Evolutionary conservation across 2,888 invertebrate species (phyloP).

Genomic region (Limenitis camilla): DNA sequence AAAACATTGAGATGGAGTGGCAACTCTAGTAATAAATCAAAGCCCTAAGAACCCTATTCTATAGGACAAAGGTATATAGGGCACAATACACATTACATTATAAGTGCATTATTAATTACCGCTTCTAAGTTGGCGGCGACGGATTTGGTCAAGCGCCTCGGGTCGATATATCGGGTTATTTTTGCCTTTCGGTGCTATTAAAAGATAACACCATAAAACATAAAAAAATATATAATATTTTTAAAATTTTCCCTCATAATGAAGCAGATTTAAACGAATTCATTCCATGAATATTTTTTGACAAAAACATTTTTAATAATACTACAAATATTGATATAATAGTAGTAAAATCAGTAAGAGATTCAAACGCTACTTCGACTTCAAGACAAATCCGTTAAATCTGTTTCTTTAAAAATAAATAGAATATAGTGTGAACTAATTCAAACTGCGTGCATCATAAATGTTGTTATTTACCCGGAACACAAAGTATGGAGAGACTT

Average conservation of each 20-base stretch:
- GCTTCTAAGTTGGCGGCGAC: slow-evolving; percentile 61
- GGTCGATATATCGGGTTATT: slow-evolving; percentile 68
- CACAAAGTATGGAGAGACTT: slow-evolving; percentile 58
- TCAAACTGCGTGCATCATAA: slow-evolving; percentile 30
- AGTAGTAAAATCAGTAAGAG: slow-evolving; percentile 13
- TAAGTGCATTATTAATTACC: slow-evolving; percentile 47
- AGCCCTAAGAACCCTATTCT: slow-evolving; percentile 14
- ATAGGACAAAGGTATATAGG: slow-evolving; percentile 20
- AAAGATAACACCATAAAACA: slow-evolving; percentile 40
- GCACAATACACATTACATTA: slow-evolving; percentile 45
- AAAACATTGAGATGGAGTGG: too few species aligned
- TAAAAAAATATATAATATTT: not conserved
- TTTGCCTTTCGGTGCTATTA: slow-evolving; percentile 69
- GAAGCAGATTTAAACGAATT: too few species aligned
- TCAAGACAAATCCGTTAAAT: slow-evolving; percentile 12
- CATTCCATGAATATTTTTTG: too few species aligned
- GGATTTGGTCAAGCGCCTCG: slow-evolving; percentile 63
- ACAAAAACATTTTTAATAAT: too few species aligned
- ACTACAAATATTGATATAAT: slow-evolving; percentile 17
- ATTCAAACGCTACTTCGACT: slow-evolving; percentile 8
- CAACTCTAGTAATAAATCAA: too few species aligned
- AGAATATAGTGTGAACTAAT: slow-evolving; percentile 21
- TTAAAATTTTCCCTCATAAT: too few species aligned
- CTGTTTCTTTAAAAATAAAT: slow-evolving; percentile 6
- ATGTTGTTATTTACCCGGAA: slow-evolving; percentile 63